Conservation (phyloP, 2,888 invertebrate genomes). For the Rotaria socialis region DNA sequence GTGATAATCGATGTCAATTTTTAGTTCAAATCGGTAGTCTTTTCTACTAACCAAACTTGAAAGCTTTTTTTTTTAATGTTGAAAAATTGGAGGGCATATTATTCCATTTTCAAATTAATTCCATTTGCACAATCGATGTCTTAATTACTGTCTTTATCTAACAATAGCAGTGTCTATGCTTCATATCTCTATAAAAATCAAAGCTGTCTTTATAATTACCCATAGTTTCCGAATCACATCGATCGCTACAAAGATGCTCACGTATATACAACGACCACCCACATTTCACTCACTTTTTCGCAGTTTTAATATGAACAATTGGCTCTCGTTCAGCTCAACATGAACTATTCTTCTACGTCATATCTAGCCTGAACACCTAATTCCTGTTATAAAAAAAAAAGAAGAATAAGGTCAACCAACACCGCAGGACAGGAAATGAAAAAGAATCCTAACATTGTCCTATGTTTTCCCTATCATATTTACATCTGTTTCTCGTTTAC, state of each 20-base stretch:
- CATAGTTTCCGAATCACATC: slow-evolving; percentile 11
- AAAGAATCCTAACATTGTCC: neutral
- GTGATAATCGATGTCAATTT: too few relatives aligned
- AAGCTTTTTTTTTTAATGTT: too few relatives aligned
- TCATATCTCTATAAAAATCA: neutral
- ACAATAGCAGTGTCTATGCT: neutral
- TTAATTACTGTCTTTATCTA: too few relatives aligned
- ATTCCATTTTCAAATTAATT: too few relatives aligned
- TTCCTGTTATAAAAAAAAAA: neutral
- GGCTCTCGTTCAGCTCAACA: neutral
- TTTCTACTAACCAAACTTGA: too few relatives aligned
- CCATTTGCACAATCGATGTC: too few relatives aligned
- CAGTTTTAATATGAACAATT: neutral
- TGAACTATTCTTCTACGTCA: neutral
- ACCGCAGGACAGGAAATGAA: slow-evolving; percentile 21
- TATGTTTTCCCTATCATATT: neutral
- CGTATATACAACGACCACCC: neutral
- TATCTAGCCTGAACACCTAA: neutral
- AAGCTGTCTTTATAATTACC: neutral
- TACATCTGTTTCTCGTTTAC: slow-evolving; percentile 21
- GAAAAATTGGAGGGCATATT: too few relatives aligned
- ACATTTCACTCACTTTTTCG: neutral
- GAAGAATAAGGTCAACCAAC: neutral
- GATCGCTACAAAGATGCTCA: neutral
- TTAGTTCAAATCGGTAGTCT: too few relatives aligned